These are phyloP conservation scores for Vanessa tameamea DNA, from an alignment of 1,140 invertebrate species.

Conservation along the genomic window DNA sequence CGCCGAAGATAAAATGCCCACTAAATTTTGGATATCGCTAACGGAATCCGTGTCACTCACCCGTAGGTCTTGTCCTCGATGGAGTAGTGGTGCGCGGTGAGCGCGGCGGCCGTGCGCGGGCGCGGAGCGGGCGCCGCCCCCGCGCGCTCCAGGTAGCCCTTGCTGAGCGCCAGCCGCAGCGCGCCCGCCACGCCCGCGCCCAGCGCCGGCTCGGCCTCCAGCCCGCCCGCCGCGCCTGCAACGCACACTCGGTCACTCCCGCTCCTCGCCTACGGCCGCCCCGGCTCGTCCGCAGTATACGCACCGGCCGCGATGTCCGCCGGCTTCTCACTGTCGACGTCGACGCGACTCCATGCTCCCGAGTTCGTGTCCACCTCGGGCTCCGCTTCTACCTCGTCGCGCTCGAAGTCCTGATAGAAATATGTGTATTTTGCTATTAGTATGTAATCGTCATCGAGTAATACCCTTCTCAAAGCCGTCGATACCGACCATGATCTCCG, in stretches of 20 bases:
- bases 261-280: background rate
- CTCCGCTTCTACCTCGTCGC: constrained; percentile 50
- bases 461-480: background rate
- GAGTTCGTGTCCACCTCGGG: constrained; percentile 37
- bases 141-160: constrained; percentile 86
- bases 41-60: constrained; percentile 61
- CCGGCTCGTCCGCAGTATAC: no score
- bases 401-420: constrained; percentile 51
- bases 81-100: constrained; percentile 92
- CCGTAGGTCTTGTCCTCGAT: constrained; percentile 97
- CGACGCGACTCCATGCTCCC: constrained; percentile 67
- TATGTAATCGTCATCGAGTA: no score
- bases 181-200: constrained; percentile 95
- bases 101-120: constrained; percentile 81
- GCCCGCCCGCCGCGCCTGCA: constrained; percentile 45
- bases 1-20: no score
- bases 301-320: constrained; percentile 60
- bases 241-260: background rate
- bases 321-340: constrained; percentile 56
- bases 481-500: constrained; percentile 88
- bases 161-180: constrained; percentile 94
- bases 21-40: no score
- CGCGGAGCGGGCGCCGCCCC: constrained; percentile 59
- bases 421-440: no score
- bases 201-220: constrained; percentile 98